Conservation (phyloP, 2,113 vertebrate species). For the Ranitomeya imitator region DNA sequence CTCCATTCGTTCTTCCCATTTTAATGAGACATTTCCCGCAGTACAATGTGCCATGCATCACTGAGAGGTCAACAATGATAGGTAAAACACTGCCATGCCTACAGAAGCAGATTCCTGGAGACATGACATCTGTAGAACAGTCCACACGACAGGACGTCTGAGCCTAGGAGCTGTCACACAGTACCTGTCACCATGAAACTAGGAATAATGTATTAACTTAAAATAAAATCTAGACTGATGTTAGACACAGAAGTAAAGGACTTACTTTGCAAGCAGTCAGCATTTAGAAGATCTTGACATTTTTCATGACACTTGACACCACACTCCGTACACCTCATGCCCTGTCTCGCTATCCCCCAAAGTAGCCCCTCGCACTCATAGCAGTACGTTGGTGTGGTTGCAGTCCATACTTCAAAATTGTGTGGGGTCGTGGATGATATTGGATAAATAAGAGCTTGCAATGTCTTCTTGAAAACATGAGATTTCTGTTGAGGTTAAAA, state of each 20-base stretch:
- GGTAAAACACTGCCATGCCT: not conserved
- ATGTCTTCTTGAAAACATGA: conserved; percentile 95
- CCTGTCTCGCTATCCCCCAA: conserved; percentile 97
- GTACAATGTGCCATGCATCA: conserved; percentile 6
- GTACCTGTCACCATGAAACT: not conserved
- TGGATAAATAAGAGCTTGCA: conserved; percentile 95
- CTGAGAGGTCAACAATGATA: not conserved
- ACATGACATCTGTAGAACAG: not conserved
- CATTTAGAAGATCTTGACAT: conserved; percentile 96
- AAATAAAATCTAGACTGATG: not conserved
- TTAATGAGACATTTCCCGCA: conserved; percentile 19
- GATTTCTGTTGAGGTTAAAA: conserved; percentile 81
- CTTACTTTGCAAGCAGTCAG: conserved; percentile 97
- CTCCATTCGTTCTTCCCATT: not conserved
- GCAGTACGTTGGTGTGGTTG: conserved; percentile 95
- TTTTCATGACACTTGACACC: conserved; percentile 98
- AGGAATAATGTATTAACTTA: not conserved
- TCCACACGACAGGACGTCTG: not conserved
- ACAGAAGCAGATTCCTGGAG: not conserved
- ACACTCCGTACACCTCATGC: conserved; percentile 94
- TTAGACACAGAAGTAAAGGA: conserved; percentile 53
- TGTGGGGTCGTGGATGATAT: conserved; percentile 97
- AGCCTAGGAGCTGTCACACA: not conserved
- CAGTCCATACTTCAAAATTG: conserved; percentile 97
- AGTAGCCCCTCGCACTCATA: conserved; percentile 96